Evolutionary conservation across 35 echinoderm and acorn worm genomes (phyloP).

Genomic region (Heliocidaris tuberculata): DNA sequence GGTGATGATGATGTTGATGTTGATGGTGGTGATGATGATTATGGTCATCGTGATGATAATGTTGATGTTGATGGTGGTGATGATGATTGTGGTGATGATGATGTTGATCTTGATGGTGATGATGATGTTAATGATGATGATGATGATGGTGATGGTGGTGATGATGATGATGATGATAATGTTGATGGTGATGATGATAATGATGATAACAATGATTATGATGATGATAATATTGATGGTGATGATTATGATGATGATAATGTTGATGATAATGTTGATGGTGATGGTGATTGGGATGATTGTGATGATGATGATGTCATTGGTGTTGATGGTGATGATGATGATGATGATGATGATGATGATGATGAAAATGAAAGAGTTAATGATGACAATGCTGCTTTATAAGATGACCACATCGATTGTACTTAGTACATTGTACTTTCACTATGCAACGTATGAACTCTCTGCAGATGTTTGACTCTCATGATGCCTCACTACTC

Average conservation of each 20-base stretch:
- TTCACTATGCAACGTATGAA: neutral
- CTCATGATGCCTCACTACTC: constrained; percentile 47
- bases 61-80: neutral
- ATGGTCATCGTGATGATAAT: neutral
- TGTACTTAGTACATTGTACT: neutral
- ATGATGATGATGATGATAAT: too few relatives aligned
- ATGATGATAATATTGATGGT: too few relatives aligned
- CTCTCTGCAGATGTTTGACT: constrained; percentile 41
- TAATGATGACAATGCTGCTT: neutral
- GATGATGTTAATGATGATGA: neutral
- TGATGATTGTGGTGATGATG: neutral
- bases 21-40: neutral
- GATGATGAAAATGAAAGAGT: neutral
- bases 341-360: neutral
- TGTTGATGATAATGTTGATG: too few relatives aligned
- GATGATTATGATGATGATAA: too few relatives aligned
- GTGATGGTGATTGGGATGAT: too few relatives aligned
- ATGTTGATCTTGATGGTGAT: neutral
- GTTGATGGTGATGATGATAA: too few relatives aligned
- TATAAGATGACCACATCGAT: neutral
- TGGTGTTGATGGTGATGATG: neutral
- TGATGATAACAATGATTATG: too few relatives aligned
- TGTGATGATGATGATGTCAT: too few relatives aligned
- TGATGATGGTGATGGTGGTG: constrained; percentile 3
- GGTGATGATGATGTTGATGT: neutral